Base-by-base conservation (phyloP, 2,113 vertebrate genomes). In the Leptodactylus fuscus region DNA sequence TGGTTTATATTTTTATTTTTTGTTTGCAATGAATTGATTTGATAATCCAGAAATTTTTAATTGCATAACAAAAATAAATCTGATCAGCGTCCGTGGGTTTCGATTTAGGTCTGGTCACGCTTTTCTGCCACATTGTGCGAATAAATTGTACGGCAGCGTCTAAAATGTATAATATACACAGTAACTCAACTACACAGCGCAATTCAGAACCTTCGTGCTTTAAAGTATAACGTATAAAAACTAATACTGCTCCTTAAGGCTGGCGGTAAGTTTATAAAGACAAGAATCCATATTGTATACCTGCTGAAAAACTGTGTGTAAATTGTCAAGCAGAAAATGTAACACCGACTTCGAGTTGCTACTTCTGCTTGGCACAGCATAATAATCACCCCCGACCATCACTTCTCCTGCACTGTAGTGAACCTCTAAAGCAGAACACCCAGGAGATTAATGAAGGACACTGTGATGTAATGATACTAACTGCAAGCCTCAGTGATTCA, bases 371-470 rank as follows among this genome's bases (percentile, higher is more conserved):
- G 13, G 8, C 32, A 36, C 22, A 58, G 69, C 34, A 32, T 60
- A 83, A 74, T 75, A 83, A 74, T 60, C 69, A 74, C 49, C 70
- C 24, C n/a, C n/a, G 69, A 60, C n/a, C 70, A 74, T 74, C 9
- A 12, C 49, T 24, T 22, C 51, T 36, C 32, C n/a, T 44, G 81
- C 49, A 24, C 49, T 15, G 67, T 58, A 24, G 4, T 44, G 41
- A 44, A 44, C 69, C 49, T 74, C 34, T 44, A 27, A 53, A 41
- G 69, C 22, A 29, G 24, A 60, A 20, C 69, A 60, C 70, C 55
- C 69, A 44, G 18, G 69, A 83, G 81, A 83, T 38, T 74, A 83
- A 83, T 75, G 81, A 75, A 75, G 81, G 70, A 16, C 70, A 83
- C 51, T 1, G 67, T 46, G 67, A 83, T 83, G 69, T 83, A 83